Conservation (phyloP, 2,888 invertebrate species). For the Rhamphomyia laevipes region DNA sequence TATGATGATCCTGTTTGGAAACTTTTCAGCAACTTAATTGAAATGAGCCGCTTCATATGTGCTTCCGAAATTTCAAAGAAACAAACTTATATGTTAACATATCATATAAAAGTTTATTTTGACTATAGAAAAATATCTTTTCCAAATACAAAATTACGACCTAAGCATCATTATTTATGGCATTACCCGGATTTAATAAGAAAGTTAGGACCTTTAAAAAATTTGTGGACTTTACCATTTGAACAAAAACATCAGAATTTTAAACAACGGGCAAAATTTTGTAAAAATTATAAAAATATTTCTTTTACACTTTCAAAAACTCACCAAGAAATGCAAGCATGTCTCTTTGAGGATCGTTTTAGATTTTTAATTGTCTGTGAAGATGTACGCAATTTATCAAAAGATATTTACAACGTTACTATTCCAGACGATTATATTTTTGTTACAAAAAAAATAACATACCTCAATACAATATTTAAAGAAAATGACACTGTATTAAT, state of each 20-base stretch:
- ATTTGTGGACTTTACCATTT: constrained; percentile 16
- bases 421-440: background rate
- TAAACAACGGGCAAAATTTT: constrained; percentile 13
- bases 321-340: constrained; percentile 3
- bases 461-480: background rate
- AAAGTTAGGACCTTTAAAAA: constrained; percentile 11
- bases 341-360: constrained; percentile 2
- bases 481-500: background rate
- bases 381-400: background rate
- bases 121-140: constrained; percentile 9
- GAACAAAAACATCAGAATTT: constrained; percentile 21
- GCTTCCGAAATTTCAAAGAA: background rate
- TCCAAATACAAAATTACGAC: constrained; percentile 8
- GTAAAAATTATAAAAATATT: constrained; percentile 17
- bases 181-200: constrained; percentile 13
- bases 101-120: background rate
- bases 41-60: constrained; percentile 5
- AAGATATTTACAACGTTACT: background rate
- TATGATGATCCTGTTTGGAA: background rate
- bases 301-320: background rate
- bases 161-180: constrained; percentile 14
- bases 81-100: background rate
- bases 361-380: background rate
- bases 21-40: background rate
- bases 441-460: too few relatives aligned